Conservation (phyloP, 2,888 invertebrate genomes). For the Trichopria drosophilae region DNA sequence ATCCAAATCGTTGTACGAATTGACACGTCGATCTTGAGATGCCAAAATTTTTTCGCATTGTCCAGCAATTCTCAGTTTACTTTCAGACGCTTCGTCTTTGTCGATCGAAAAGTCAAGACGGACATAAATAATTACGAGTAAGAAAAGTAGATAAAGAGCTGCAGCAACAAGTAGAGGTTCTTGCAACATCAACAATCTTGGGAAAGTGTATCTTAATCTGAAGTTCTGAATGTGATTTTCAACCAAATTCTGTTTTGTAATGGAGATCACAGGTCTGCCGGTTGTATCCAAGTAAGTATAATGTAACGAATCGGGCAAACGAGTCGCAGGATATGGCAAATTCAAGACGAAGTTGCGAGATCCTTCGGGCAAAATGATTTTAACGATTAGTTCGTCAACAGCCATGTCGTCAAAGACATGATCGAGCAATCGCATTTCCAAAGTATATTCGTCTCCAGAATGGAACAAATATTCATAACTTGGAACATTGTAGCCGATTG, state of each 20-base stretch:
- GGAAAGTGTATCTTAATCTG: slow-evolving; percentile 86
- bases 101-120: slow-evolving; percentile 94
- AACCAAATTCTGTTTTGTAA: slow-evolving; percentile 83
- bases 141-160: slow-evolving; percentile 87
- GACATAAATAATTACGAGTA: slow-evolving; percentile 90
- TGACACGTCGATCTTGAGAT: slow-evolving; percentile 65
- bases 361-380: slow-evolving; percentile 93
- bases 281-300: slow-evolving; percentile 94
- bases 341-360: slow-evolving; percentile 78
- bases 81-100: slow-evolving; percentile 66
- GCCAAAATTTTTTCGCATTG: slow-evolving; percentile 63
- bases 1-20: slow-evolving; percentile 65
- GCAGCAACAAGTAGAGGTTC: slow-evolving; percentile 89
- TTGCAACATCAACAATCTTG: slow-evolving; percentile 81
- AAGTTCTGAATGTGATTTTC: slow-evolving; percentile 97
- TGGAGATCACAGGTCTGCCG: slow-evolving; percentile 85
- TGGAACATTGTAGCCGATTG: slow-evolving; percentile 95
- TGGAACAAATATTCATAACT: slow-evolving; percentile 93
- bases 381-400: slow-evolving; percentile 84
- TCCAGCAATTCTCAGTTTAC: slow-evolving; percentile 57
- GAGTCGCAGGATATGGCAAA: slow-evolving; percentile 79
- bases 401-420: slow-evolving; percentile 97
- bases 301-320: slow-evolving; percentile 75
- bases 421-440: slow-evolving; percentile 94
- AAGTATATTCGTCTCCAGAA: slow-evolving; percentile 74